Evolutionary conservation across 2,888 invertebrate genomes (phyloP).

Genomic region (Stomorhina lunata): DNA sequence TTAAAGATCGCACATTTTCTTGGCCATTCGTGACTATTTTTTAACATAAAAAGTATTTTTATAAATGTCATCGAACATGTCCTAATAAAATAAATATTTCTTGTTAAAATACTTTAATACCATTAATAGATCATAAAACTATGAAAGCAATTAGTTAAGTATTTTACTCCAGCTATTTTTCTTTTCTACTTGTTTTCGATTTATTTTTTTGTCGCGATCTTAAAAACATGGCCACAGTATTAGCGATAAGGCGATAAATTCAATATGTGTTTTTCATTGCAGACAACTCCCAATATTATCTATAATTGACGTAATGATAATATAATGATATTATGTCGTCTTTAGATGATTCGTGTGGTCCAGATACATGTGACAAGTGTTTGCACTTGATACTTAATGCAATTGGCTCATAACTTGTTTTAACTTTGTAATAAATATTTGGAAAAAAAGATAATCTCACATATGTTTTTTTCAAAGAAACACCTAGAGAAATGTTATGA

Average conservation of each 20-base stretch:
- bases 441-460: no score
- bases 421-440: not conserved
- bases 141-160: constrained; percentile 56
- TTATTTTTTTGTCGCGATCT: not conserved
- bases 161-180: not conserved
- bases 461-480: not conserved
- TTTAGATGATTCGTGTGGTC: constrained; percentile 18
- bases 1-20: no score
- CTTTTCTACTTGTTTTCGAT: not conserved
- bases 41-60: no score
- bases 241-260: not conserved
- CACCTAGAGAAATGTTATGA: no score
- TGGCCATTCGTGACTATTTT: no score
- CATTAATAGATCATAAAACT: constrained; percentile 44
- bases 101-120: constrained; percentile 46
- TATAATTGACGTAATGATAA: not conserved
- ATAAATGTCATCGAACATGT: constrained; percentile 1
- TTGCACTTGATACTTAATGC: constrained; percentile 34
- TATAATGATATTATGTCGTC: not conserved
- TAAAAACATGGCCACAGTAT: not conserved
- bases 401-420: constrained; percentile 15
- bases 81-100: constrained; percentile 33
- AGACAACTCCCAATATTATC: not conserved
- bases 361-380: constrained; percentile 27
- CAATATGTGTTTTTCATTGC: not conserved